A percentile compares a stretch with the other conserved stretches of the same genome.
These are phyloP conservation scores for Trachemys scripta DNA, from an alignment of 2,113 vertebrate species.

Conservation along the genomic window DNA sequence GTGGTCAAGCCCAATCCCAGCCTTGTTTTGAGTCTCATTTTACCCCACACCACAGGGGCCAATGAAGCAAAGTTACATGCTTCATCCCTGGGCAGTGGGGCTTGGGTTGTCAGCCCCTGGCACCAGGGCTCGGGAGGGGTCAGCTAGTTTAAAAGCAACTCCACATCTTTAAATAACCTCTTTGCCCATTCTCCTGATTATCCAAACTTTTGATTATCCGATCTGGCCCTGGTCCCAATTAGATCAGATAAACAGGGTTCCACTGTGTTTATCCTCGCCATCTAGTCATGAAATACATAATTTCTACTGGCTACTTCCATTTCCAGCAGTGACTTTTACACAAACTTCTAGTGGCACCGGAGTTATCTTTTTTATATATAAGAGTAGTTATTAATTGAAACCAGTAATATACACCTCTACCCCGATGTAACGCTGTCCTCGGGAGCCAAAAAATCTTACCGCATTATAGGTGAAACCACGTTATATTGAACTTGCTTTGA, in stretches of 20 bases:
- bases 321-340: neutral
- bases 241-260: neutral
- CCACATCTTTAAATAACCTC: neutral
- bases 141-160: neutral
- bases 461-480: too few species aligned
- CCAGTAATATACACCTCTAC: neutral
- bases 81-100: neutral
- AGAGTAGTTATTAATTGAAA: neutral
- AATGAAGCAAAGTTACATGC: neutral
- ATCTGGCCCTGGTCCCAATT: neutral
- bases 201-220: neutral
- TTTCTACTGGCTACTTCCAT: neutral
- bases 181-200: neutral
- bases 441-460: too few species aligned
- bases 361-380: neutral
- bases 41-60: accelerated
- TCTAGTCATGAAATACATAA: neutral
- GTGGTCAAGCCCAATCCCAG: neutral
- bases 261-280: neutral
- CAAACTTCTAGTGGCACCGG: accelerated
- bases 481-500: too few species aligned
- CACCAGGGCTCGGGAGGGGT: neutral
- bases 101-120: neutral
- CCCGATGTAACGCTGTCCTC: too few species aligned
- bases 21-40: accelerated